Evolutionary conservation across 2,797 vertebrate species (phyloP).

Genomic region (Podarcis siculus): DNA sequence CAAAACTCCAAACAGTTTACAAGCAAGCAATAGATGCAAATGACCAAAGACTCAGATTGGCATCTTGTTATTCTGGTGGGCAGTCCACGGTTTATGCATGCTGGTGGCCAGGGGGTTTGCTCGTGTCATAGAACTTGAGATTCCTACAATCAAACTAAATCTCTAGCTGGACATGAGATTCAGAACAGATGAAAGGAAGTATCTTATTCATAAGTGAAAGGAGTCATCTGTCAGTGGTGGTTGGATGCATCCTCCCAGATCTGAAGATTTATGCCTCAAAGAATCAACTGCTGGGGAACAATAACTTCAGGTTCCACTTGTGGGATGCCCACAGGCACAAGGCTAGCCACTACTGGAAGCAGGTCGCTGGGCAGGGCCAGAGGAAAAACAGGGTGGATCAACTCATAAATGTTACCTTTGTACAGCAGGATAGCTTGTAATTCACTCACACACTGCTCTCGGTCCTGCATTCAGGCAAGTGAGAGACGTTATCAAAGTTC

Average conservation of each 20-base stretch:
- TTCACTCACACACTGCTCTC: too few species aligned
- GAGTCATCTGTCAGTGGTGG: too few species aligned
- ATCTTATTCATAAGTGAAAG: not conserved
- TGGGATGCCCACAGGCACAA: not conserved
- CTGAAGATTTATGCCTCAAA: not conserved
- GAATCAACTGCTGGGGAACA: not conserved
- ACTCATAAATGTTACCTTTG: too few species aligned
- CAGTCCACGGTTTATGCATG: too few species aligned
- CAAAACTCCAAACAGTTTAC: not conserved
- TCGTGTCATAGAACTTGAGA: not conserved
- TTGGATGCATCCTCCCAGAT: not conserved
- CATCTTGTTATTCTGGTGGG: not conserved
- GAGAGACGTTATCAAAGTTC: too few species aligned
- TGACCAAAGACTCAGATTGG: not conserved
- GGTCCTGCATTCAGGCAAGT: too few species aligned
- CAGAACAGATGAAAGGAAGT: not conserved
- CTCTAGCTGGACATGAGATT: not conserved
- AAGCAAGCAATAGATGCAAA: not conserved
- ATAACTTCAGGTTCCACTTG: not conserved
- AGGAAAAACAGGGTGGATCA: too few species aligned
- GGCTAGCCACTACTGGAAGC: not conserved
- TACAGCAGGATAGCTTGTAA: too few species aligned
- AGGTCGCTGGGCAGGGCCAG: not conserved
- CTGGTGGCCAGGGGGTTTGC: not conserved
- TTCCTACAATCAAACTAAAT: not conserved